These are phyloP conservation scores for Notechis scutatus DNA, from an alignment of 2,113 vertebrate genomes.

Conservation along the genomic window DNA sequence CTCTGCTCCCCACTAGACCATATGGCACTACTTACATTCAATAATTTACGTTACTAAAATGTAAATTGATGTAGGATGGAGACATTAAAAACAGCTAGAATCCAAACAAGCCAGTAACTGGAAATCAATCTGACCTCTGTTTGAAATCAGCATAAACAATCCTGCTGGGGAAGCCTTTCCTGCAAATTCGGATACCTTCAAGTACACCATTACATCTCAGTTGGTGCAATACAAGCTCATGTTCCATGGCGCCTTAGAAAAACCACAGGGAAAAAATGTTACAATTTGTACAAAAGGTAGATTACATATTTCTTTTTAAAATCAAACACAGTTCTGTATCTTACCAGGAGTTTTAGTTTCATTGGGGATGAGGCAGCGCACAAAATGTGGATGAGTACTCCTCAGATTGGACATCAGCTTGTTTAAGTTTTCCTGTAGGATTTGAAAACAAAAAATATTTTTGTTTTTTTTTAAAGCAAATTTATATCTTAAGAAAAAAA, in stretches of 20 bases:
- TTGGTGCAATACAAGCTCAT: slow-evolving; percentile 83
- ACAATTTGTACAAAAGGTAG: background rate
- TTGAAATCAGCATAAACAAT: slow-evolving; percentile 87
- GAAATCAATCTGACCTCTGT: slow-evolving; percentile 75
- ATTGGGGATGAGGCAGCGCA: slow-evolving; percentile 90
- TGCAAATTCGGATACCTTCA: slow-evolving; percentile 81
- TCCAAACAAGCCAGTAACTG: background rate
- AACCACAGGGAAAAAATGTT: background rate
- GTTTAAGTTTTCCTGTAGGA: slow-evolving; percentile 85
- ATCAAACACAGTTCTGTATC: slow-evolving; percentile 1
- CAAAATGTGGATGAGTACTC: slow-evolving; percentile 91
- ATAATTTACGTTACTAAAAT: background rate
- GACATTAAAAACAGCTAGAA: background rate
- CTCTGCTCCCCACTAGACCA: background rate
- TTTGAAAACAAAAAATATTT: background rate
- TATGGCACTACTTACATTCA: background rate
- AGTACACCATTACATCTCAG: slow-evolving; percentile 78
- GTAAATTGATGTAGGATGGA: background rate
- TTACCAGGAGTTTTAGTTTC: slow-evolving; percentile 92
- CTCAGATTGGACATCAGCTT: slow-evolving; percentile 91
- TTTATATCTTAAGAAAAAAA: background rate
- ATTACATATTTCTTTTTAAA: background rate
- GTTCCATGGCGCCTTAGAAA: slow-evolving; percentile 81
- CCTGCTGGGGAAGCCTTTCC: slow-evolving; percentile 82
- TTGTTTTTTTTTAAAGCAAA: background rate